Base-by-base conservation (phyloP, 1,140 invertebrate species). In the Belonocnema kinseyi region DNA sequence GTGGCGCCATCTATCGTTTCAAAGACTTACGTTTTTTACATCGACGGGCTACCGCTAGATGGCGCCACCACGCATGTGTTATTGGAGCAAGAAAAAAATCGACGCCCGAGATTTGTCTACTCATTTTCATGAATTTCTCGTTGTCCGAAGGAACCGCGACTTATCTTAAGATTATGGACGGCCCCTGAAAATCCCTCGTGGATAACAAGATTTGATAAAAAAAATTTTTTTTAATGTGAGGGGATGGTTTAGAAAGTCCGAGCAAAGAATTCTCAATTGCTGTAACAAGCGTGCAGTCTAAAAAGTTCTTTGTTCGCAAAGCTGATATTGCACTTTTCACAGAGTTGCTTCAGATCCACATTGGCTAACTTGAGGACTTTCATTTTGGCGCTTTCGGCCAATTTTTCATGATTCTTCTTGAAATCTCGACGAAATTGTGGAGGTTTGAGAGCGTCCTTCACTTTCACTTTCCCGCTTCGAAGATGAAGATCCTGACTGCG, bases 261-360 rank as follows among this genome's bases (percentile, higher is more conserved):
- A 12, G 21, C 33, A 51, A 26, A 33, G n/a, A 61, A 50, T 61
- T 50, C 3, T 51, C 61, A 66, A 33, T 66, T 66, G n/a, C 61
- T 52, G 73, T 86, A 87, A 58, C 86, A 86, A 8, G 50, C 56
- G 58, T 88, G 86, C 14, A 88, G 26, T 77, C 72, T 81, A 52
- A 78, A 88, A 6, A 88, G 75, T 76, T 88, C 87, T 51, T 79
- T 85, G 40, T 83, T 88, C 40, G 46, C 53, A 26, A 88, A 88
- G n/a, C 76, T 80, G 3, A 75, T 56, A 52, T 86, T 83, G 51
- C 89, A 90, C 54, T 83, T 82, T 8, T 88, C 87, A 72, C 89
- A 90, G 46, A 81, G 86, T 40, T 83, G 81, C 73, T 88, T 89
- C 8, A 84, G 77, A 16, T 85, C 82, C 11, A 79, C 52, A 56